These are phyloP conservation scores for Antechinus stuartii DNA, from an alignment of 2,113 vertebrate species.

Conservation along the genomic window DNA sequence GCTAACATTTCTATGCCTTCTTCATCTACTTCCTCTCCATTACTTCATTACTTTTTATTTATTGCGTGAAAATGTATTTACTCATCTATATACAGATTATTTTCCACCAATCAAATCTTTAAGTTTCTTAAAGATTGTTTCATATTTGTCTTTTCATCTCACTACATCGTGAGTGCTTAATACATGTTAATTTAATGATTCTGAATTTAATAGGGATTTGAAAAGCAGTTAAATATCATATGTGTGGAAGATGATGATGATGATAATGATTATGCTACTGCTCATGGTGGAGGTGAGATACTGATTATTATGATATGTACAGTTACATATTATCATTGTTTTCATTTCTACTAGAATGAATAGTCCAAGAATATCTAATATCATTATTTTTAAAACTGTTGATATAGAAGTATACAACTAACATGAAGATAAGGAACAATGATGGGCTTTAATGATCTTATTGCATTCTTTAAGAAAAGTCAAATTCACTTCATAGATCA, in stretches of 20 bases:
- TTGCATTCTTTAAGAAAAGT: background rate
- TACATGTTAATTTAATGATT: background rate
- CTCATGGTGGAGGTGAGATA: too few relatives aligned
- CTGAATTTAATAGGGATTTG: background rate
- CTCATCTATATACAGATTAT: background rate
- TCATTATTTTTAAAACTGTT: background rate
- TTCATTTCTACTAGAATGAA: background rate
- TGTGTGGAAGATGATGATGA: background rate
- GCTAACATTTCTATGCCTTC: background rate
- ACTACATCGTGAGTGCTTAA: background rate
- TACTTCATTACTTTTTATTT: background rate
- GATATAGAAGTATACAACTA: background rate
- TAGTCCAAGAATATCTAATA: background rate
- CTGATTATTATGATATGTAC: background rate
- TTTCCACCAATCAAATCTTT: background rate
- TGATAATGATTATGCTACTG: background rate
- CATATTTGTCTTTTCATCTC: background rate
- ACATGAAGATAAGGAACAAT: background rate
- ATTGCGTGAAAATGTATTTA: background rate
- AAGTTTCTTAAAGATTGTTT: background rate
- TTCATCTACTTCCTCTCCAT: background rate
- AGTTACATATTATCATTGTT: background rate
- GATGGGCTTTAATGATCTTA: background rate
- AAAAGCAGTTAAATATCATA: background rate
- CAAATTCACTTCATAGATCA: background rate